These are phyloP conservation scores for Trachops cirrhosus DNA, from an alignment of 2,797 vertebrate genomes.

Conservation along the genomic window DNA sequence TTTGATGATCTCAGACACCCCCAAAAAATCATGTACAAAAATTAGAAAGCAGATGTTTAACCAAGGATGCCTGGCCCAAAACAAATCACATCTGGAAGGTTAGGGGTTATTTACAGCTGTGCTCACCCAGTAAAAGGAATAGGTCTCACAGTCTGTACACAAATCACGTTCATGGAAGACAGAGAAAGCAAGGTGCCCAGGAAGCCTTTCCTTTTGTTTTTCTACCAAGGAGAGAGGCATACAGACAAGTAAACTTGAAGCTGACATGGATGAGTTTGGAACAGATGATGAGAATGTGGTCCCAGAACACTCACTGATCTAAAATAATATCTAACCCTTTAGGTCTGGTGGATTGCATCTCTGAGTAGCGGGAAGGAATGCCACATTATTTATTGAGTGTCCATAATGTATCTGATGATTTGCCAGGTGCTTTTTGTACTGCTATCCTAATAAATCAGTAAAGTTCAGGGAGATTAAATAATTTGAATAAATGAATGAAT, in stretches of 20 bases:
- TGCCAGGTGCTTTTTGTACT: not conserved
- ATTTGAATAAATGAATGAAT: not conserved
- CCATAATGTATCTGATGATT: conserved; percentile 10
- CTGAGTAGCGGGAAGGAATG: not conserved
- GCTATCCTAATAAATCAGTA: conserved; percentile 26
- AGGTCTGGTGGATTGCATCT: not conserved
- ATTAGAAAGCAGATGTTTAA: conserved; percentile 57
- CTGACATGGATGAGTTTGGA: not conserved
- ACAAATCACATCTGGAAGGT: conserved; percentile 41
- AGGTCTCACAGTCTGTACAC: not conserved
- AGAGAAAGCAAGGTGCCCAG: not conserved
- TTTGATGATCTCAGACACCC: conserved; percentile 50
- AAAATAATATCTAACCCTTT: conserved; percentile 27
- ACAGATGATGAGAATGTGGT: conserved; percentile 17
- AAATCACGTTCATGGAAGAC: conserved; percentile 33
- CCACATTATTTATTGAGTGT: conserved; percentile 2
- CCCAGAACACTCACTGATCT: not conserved
- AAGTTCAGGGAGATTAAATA: conserved; percentile 14
- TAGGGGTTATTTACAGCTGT: conserved; percentile 41
- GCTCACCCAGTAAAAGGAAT: conserved; percentile 32
- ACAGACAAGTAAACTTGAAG: not conserved
- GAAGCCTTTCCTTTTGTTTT: not conserved
- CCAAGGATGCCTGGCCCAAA: conserved; percentile 34
- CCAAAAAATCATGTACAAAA: conserved; percentile 20
- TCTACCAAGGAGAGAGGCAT: not conserved